Evolutionary conservation across 2,888 invertebrate genomes (phyloP).

Genomic region (Zootermopsis nevadensis): DNA sequence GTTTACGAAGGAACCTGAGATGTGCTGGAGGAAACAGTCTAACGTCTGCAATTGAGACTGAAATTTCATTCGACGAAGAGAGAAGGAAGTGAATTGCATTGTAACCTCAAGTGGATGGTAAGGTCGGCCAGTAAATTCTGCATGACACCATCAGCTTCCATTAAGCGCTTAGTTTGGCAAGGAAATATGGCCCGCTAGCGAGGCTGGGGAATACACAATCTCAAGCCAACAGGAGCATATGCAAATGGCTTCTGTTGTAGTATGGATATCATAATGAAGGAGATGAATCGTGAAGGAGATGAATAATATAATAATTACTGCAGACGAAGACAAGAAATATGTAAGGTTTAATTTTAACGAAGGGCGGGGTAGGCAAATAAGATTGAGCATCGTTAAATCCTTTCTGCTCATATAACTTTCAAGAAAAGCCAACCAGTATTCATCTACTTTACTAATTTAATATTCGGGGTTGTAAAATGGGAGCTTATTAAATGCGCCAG

Average conservation of each 20-base stretch:
- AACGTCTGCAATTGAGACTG: too few relatives aligned
- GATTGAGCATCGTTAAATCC: neutral
- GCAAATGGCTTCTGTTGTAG: neutral
- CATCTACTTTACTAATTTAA: slow-evolving; percentile 35
- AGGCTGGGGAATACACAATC: too few relatives aligned
- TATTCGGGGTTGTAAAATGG: neutral
- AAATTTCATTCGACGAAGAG: neutral
- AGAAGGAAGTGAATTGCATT: neutral
- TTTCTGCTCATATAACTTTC: slow-evolving; percentile 3
- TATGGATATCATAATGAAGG: neutral
- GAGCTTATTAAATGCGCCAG: neutral
- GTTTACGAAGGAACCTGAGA: too few relatives aligned
- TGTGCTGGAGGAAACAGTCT: too few relatives aligned
- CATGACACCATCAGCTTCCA: neutral
- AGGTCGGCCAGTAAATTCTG: slow-evolving; percentile 2
- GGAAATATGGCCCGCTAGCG: neutral
- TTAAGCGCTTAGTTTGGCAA: neutral
- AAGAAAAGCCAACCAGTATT: slow-evolving; percentile 23
- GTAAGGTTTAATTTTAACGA: slow-evolving; percentile 14
- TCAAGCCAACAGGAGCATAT: neutral
- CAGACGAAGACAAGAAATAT: slow-evolving; percentile 11
- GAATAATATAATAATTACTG: slow-evolving; percentile 19
- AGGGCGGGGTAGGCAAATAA: neutral
- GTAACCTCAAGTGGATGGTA: neutral
- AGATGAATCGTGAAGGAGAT: neutral